Evolutionary conservation across 2,797 vertebrate species (phyloP).

Genomic region (Sternarchorhynchus goeldii): DNA sequence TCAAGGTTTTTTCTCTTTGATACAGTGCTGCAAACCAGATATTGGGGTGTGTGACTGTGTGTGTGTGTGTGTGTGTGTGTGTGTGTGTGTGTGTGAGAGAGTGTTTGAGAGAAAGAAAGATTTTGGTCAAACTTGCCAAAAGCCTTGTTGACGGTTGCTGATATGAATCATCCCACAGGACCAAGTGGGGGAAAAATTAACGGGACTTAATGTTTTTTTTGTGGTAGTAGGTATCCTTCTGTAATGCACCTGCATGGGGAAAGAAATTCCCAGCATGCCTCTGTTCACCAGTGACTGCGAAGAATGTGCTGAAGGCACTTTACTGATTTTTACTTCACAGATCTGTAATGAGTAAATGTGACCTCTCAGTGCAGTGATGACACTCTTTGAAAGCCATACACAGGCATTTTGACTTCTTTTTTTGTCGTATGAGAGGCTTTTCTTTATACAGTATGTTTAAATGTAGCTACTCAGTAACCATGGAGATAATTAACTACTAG

Average conservation of each 20-base stretch:
- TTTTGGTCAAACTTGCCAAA: slow-evolving; percentile 29
- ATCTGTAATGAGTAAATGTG: not conserved
- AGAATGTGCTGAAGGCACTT: not conserved
- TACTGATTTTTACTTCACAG: not conserved
- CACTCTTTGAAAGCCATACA: too few relatives aligned
- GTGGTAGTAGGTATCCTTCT: not conserved
- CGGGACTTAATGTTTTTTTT: not conserved
- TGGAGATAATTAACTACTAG: too few relatives aligned
- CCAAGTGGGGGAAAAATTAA: not conserved
- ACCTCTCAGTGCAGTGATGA: not conserved
- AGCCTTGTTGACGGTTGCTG: not conserved
- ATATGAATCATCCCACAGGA: not conserved
- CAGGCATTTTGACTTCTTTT: too few relatives aligned
- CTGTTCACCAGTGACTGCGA: too few relatives aligned
- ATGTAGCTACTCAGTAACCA: too few relatives aligned
- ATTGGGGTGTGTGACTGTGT: slow-evolving; percentile 22
- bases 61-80: slow-evolving; percentile 15
- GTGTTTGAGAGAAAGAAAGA: not conserved
- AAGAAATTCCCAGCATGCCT: too few relatives aligned
- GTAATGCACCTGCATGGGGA: not conserved
- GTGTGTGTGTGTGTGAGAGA: not conserved
- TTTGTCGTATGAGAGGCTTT: too few relatives aligned
- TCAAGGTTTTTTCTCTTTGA: slow-evolving; percentile 16
- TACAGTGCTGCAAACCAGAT: slow-evolving; percentile 27
- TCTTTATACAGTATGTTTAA: too few relatives aligned